Evolutionary conservation across 1,140 invertebrate genomes (phyloP), one percentile per base, ranked within the genome.

Genomic region (Laupala kohalensis): DNA sequence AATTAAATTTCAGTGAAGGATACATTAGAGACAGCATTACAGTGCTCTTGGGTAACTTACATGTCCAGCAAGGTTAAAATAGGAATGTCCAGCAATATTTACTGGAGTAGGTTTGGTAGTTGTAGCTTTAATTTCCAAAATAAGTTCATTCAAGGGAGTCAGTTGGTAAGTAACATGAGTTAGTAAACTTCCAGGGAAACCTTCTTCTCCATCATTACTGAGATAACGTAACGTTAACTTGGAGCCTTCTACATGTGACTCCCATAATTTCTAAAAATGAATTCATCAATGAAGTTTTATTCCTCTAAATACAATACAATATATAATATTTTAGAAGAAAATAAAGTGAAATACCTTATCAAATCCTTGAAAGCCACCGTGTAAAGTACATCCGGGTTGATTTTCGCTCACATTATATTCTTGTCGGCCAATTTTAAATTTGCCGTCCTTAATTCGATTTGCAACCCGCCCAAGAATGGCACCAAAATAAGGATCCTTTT

Each of bases 51-150:
- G 28, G 5, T 15, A n/a, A 80, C 80, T 76, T 78, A 84, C 86
- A 79, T 96, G 91, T 5, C 95, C 95, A 72, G 89, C 92, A 29
- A 98, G 81, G 81, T 98, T 98, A 78, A 97, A 97, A 79, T 97
- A 98, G 5, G 91, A 86, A 79, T 98, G 96, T 80, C 96, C 97
- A 0, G 94, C 94, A 63, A 98, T 80, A 80, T 96, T 97, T 0
- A 98, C 86, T 3, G 92, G 88, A 0, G 94, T 96, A 6, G 90
- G 83, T 78, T 91, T 91, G 0, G 86, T 90, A 0, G 89, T 87
- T 5, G 84, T 86, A 0, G 93, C 91, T 72, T 84, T 83, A 80
- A 92, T 93, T 24, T 87, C 80, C 4, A 97, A 85, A 9, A 83
- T 78, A 2, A 97, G 81, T 72, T 86, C 84, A 75, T 93, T 90